Conservation (phyloP, 2,888 invertebrate species). For the Buathra laborator region DNA sequence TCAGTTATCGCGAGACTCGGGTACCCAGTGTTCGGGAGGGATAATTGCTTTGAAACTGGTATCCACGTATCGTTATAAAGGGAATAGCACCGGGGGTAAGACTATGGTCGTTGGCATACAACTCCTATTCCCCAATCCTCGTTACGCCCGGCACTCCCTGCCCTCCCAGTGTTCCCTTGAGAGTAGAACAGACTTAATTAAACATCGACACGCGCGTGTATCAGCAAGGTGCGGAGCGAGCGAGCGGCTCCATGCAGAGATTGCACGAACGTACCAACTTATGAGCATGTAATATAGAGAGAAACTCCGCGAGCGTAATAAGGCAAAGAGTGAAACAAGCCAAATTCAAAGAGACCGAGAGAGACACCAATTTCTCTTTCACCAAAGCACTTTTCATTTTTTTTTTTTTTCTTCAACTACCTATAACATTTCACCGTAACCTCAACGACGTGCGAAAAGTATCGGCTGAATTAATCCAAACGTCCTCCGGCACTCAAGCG, state of each 20-base stretch:
- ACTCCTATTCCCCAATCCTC: conserved; percentile 15
- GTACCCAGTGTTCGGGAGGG: conserved; percentile 27
- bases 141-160: conserved; percentile 4
- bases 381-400: background rate
- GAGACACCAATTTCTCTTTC: background rate
- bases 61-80: conserved; percentile 46
- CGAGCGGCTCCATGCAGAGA: background rate
- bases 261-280: conserved; percentile 1
- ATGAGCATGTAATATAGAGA: background rate
- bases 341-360: background rate
- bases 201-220: conserved; percentile 50
- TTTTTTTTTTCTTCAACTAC: background rate
- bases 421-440: background rate
- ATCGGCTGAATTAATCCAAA: background rate
- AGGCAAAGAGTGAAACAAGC: background rate
- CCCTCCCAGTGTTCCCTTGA: background rate
- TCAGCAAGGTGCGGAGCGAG: conserved; percentile 13
- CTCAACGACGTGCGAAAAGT: background rate
- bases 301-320: background rate
- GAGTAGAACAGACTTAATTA: conserved; percentile 51
- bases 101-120: conserved; percentile 45
- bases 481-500: too few relatives aligned
- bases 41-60: conserved; percentile 52
- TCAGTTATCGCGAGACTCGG: conserved; percentile 49
- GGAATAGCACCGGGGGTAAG: conserved; percentile 26